phyloP scores from a whole-genome alignment of 1,140 invertebrate species.

The Anagrus nilaparvatae region DNA sequence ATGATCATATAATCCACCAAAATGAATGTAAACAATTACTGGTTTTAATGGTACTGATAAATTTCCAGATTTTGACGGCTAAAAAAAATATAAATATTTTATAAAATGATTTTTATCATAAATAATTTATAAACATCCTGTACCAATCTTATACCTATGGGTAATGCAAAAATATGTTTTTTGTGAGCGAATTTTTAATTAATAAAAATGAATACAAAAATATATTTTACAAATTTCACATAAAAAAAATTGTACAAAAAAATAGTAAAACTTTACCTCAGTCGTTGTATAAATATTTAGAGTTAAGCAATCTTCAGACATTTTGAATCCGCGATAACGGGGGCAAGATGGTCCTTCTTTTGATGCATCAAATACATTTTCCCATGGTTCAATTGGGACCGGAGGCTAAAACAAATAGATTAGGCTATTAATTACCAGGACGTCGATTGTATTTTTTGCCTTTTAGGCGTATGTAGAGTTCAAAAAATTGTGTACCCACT shows the following conservation, averaged over 20 bases:
- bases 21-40: slow-evolving; percentile 45
- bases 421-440: neutral
- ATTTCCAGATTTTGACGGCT: neutral
- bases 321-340: neutral
- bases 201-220: neutral
- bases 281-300: slow-evolving; percentile 6
- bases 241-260: neutral
- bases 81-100: slow-evolving; percentile 11
- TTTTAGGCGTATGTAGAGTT: neutral
- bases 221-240: neutral
- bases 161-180: too few relatives aligned
- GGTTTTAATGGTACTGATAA: slow-evolving; percentile 18
- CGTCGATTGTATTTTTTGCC: neutral
- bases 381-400: slow-evolving; percentile 41
- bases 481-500: neutral
- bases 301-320: slow-evolving; percentile 3
- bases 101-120: too few relatives aligned
- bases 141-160: too few relatives aligned
- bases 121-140: too few relatives aligned
- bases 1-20: slow-evolving; percentile 41
- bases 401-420: slow-evolving; percentile 4
- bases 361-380: slow-evolving; percentile 17
- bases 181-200: too few relatives aligned
- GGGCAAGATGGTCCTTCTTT: slow-evolving; percentile 17
- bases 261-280: slow-evolving; percentile 1